Percentiles rank a stretch among this genome's conserved stretches.
phyloP scores from a whole-genome alignment of 2,888 invertebrate species.

The Plusia festucae region DNA sequence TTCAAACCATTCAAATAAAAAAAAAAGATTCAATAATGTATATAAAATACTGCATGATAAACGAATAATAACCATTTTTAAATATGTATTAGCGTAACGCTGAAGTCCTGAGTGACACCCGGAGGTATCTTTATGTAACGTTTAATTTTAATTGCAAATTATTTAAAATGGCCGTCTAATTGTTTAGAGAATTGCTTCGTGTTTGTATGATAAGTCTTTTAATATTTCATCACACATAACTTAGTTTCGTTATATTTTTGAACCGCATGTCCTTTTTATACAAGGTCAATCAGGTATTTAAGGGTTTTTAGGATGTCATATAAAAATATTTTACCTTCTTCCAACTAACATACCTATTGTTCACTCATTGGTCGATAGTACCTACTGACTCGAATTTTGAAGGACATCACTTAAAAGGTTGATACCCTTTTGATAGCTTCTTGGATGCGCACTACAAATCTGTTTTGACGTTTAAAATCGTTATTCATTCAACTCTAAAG shows the following conservation, averaged over 20 bases:
- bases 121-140: neutral
- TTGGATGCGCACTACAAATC: neutral
- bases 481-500: neutral
- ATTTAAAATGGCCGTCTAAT: neutral
- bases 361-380: neutral
- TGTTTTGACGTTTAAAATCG: neutral
- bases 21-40: too few species aligned
- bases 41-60: neutral
- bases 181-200: neutral
- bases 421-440: neutral
- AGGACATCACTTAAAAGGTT: neutral
- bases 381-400: neutral
- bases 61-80: neutral
- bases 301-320: neutral
- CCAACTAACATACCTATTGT: neutral
- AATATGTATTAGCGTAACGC: neutral
- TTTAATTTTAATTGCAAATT: neutral
- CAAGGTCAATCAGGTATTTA: neutral
- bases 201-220: neutral
- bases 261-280: neutral
- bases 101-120: neutral
- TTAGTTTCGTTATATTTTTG: neutral
- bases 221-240: too few species aligned
- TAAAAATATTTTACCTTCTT: neutral
- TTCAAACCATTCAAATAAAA: too few species aligned